These are phyloP conservation scores for Protobothrops flavoviridis DNA, from an alignment of 2,113 vertebrate species.

Conservation along the genomic window DNA sequence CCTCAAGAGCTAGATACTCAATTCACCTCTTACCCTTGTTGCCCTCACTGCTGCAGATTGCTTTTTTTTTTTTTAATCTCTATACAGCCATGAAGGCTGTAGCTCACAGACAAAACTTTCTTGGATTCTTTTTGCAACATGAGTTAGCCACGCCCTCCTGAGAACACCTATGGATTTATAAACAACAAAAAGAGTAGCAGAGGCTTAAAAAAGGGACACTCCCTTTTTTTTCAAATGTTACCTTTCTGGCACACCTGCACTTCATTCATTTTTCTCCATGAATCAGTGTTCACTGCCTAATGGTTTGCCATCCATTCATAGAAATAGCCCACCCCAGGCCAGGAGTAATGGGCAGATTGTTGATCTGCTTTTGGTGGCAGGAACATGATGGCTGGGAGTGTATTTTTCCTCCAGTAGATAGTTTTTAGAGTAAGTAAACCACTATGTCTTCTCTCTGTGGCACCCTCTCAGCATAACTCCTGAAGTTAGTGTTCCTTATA, in stretches of 20 bases:
- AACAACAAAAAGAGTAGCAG: neutral
- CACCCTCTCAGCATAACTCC: neutral
- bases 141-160: neutral
- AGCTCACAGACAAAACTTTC: neutral
- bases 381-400: neutral
- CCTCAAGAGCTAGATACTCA: neutral
- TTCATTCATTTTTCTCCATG: neutral
- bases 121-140: neutral
- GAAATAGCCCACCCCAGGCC: neutral
- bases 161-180: neutral
- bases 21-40: neutral
- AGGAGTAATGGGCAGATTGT: neutral
- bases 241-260: neutral
- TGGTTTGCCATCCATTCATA: neutral
- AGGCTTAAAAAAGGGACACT: neutral
- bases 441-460: neutral
- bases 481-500: neutral
- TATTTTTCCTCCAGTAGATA: neutral
- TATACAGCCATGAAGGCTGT: neutral
- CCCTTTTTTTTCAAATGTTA: neutral
- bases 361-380: neutral
- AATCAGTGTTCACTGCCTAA: neutral
- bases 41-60: neutral
- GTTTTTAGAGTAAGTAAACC: neutral
- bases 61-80: neutral